These are phyloP conservation scores for Hycleus phaleratus DNA, from an alignment of 1,140 invertebrate species.

Conservation along the genomic window DNA sequence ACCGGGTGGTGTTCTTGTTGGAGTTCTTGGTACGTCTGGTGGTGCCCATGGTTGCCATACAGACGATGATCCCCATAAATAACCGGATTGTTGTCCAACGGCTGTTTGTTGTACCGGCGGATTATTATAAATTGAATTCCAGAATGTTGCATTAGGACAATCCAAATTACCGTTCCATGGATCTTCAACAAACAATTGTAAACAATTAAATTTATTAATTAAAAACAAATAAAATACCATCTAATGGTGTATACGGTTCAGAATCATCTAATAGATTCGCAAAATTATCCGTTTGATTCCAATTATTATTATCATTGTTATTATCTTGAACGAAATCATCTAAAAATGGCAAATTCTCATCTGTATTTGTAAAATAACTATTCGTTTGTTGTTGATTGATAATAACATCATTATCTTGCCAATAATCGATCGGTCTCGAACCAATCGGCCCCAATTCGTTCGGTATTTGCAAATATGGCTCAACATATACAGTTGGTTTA, in stretches of 20 bases:
- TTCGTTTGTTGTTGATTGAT: conserved; percentile 7
- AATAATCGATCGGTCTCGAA: conserved; percentile 28
- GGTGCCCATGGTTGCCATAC: conserved; percentile 37
- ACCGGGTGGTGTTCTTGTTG: conserved; percentile 36
- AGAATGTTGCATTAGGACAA: conserved; percentile 3
- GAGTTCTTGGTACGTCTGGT: conserved; percentile 22
- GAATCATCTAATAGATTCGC: neutral
- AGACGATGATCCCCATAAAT: conserved; percentile 35
- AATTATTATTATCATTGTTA: conserved; percentile 1
- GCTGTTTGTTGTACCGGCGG: conserved; percentile 39
- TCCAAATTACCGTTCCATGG: conserved; percentile 22
- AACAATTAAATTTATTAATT: conserved; percentile 4
- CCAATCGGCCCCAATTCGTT: conserved; percentile 37
- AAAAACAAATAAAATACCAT: conserved; percentile 9
- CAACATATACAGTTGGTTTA: conserved; percentile 39
- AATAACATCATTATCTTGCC: conserved; percentile 9
- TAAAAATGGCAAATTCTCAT: neutral
- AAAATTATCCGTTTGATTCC: conserved; percentile 7
- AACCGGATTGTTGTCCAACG: conserved; percentile 22
- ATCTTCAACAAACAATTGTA: conserved; percentile 15
- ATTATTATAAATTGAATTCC: neutral
- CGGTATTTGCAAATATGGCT: conserved; percentile 33
- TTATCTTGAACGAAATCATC: conserved; percentile 8
- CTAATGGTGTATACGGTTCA: neutral
- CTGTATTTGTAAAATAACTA: conserved; percentile 19